Conservation (phyloP, 2,888 invertebrate species). For the Phytoseiulus persimilis region DNA sequence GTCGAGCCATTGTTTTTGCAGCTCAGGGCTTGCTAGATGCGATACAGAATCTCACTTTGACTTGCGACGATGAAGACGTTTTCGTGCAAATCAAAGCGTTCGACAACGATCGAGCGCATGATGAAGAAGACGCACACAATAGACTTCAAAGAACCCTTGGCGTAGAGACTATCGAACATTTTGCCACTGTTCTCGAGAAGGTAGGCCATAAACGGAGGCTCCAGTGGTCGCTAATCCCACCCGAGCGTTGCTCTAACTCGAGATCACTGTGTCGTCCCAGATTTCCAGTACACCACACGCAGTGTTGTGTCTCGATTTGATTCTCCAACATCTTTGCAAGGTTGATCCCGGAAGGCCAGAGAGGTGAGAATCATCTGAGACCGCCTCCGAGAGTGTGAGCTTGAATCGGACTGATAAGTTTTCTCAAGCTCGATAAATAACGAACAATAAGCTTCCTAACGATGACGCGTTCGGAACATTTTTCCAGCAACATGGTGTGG, state of each 20-base stretch:
- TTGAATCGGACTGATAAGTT: too few relatives aligned
- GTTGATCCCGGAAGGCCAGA: not conserved
- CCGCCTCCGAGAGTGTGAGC: too few relatives aligned
- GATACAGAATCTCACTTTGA: slow-evolving; percentile 44
- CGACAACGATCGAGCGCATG: slow-evolving; percentile 47
- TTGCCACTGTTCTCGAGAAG: slow-evolving; percentile 47
- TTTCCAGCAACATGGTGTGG: not conserved
- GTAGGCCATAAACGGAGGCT: slow-evolving; percentile 43
- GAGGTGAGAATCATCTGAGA: not conserved
- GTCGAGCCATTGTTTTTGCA: too few relatives aligned
- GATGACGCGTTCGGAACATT: too few relatives aligned
- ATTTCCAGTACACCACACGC: slow-evolving; percentile 22
- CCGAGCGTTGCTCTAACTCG: not conserved
- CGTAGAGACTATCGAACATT: slow-evolving; percentile 47
- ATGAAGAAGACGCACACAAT: slow-evolving; percentile 46
- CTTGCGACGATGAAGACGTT: slow-evolving; percentile 47
- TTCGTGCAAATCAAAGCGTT: slow-evolving; percentile 47
- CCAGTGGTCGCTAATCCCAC: not conserved
- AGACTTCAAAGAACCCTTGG: slow-evolving; percentile 44
- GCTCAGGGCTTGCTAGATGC: slow-evolving; percentile 46
- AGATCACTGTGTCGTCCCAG: not conserved
- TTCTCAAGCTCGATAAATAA: too few relatives aligned
- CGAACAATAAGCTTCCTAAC: too few relatives aligned
- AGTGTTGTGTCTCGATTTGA: not conserved
- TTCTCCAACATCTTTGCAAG: not conserved